Percentiles rank a stretch among this genome's conserved stretches.
These are phyloP conservation scores for Scomber colias DNA, from an alignment of 2,113 vertebrate genomes.

Conservation along the genomic window DNA sequence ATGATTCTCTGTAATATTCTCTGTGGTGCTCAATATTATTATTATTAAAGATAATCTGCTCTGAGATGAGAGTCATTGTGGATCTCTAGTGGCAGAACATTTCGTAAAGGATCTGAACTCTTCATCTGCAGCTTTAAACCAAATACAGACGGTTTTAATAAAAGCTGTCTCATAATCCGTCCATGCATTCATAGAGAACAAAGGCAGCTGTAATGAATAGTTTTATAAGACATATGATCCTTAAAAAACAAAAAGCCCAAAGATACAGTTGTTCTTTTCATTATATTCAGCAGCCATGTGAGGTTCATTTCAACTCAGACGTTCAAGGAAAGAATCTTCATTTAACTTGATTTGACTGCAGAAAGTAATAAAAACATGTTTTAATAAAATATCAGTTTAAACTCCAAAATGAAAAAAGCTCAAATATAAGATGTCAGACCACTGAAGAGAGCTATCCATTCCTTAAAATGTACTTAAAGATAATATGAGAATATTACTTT, in stretches of 20 bases:
- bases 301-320: background rate
- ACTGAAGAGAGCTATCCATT: background rate
- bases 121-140: too few species aligned
- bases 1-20: too few species aligned
- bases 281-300: background rate
- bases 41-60: too few species aligned
- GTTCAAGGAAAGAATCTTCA: too few species aligned
- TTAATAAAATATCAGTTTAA: slow-evolving; percentile 19
- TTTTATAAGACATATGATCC: background rate
- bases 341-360: too few species aligned
- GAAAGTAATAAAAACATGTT: slow-evolving; percentile 18
- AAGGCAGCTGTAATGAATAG: background rate
- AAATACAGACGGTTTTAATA: too few species aligned
- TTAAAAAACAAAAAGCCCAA: background rate
- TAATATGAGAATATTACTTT: background rate
- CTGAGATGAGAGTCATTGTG: too few species aligned
- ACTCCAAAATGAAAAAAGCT: background rate
- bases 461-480: background rate
- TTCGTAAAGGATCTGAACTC: too few species aligned
- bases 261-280: background rate
- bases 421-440: background rate
- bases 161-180: too few species aligned
- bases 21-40: too few species aligned
- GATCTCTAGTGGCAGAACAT: too few species aligned
- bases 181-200: background rate